Percentiles rank a stretch among this genome's conserved stretches.
These are phyloP conservation scores for Meiosimyza decipiens DNA, from an alignment of 2,888 invertebrate genomes.

Conservation along the genomic window DNA sequence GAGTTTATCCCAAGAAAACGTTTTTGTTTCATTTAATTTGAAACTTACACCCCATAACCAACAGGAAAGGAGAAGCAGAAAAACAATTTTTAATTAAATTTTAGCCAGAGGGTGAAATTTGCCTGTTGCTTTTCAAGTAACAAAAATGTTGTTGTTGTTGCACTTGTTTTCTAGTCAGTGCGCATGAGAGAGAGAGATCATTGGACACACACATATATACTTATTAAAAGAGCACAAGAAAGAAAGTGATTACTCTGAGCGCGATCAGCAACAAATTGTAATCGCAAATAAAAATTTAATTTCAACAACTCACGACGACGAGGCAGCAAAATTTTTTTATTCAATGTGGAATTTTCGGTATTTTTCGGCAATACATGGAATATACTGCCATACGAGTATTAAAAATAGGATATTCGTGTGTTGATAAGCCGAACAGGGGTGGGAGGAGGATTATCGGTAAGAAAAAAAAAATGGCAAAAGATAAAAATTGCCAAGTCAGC, in stretches of 20 bases:
- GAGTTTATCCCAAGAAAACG: too few species aligned
- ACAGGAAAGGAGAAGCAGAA: too few species aligned
- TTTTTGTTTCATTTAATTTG: too few species aligned
- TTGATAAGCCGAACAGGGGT: slow-evolving; percentile 7
- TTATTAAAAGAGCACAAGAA: not conserved
- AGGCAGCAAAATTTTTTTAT: not conserved
- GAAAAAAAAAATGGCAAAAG: too few species aligned
- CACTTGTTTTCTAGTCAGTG: slow-evolving; percentile 19
- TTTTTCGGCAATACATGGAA: not conserved
- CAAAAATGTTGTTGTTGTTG: slow-evolving; percentile 11
- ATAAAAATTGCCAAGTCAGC: slow-evolving; percentile 26
- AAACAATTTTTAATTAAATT: too few species aligned
- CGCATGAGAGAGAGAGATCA: not conserved
- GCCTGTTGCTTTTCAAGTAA: not conserved
- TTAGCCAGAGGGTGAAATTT: too few species aligned
- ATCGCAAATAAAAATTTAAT: slow-evolving; percentile 18
- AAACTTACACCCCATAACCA: too few species aligned
- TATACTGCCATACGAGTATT: not conserved
- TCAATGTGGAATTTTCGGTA: slow-evolving; percentile 3
- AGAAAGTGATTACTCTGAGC: slow-evolving; percentile 26
- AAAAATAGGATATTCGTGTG: slow-evolving; percentile 18
- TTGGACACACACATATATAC: too few species aligned
- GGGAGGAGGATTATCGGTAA: not conserved
- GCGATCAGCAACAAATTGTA: not conserved
- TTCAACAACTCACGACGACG: slow-evolving; percentile 20